These are phyloP conservation scores for Drosophila borborema DNA, from an alignment of 2,888 invertebrate species.

Conservation along the genomic window DNA sequence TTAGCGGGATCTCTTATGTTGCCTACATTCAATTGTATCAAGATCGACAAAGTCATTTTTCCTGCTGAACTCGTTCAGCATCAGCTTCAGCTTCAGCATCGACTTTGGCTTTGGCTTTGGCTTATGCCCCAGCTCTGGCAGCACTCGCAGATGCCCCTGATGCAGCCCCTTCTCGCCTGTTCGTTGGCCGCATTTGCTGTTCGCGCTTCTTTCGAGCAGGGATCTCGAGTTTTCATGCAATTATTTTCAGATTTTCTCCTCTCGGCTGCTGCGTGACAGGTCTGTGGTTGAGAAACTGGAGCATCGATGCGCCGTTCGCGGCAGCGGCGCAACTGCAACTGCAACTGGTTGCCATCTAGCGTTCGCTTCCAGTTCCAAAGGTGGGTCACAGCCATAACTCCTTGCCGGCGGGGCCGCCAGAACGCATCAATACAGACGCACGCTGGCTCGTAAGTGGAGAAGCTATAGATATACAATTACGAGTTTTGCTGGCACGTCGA, in stretches of 20 bases:
- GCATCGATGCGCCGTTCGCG: constrained; percentile 69
- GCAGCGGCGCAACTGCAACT: constrained; percentile 45
- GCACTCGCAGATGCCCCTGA: constrained; percentile 3
- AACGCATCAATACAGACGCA: constrained; percentile 38
- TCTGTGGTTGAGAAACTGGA: constrained; percentile 79
- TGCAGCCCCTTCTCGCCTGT: constrained; percentile 24
- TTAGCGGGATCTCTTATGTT: constrained; percentile 66
- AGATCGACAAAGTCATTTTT: constrained; percentile 65
- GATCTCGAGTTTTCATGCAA: constrained; percentile 73
- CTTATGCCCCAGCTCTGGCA: neutral
- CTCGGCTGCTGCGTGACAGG: constrained; percentile 78
- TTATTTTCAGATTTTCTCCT: constrained; percentile 80
- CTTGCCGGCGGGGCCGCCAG: constrained; percentile 42
- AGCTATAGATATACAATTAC: constrained; percentile 28
- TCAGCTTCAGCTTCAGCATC: no score
- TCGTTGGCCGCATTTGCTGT: constrained; percentile 66
- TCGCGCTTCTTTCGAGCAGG: constrained; percentile 64
- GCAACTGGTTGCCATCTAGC: constrained; percentile 32
- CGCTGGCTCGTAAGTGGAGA: neutral
- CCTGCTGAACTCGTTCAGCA: constrained; percentile 68
- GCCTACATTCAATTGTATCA: constrained; percentile 41
- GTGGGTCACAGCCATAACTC: constrained; percentile 83
- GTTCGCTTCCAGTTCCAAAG: constrained; percentile 77
- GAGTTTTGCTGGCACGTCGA: constrained; percentile 35
- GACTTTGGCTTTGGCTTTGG: neutral